Evolutionary conservation across 2,113 vertebrate species (phyloP).

Genomic region (Neotoma lepida): DNA sequence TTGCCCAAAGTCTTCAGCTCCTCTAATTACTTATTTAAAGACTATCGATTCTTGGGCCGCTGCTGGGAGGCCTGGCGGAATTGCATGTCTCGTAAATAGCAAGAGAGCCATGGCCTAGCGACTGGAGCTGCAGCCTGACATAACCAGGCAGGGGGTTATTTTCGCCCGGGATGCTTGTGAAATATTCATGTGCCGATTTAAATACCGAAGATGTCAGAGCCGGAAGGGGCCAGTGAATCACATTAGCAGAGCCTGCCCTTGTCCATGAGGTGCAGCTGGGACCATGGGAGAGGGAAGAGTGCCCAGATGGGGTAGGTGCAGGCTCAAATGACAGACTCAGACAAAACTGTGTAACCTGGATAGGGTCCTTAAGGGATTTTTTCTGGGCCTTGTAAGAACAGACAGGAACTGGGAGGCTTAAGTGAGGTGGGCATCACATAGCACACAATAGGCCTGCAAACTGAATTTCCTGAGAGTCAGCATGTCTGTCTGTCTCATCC

Average conservation of each 20-base stretch:
- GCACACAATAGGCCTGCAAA: neutral
- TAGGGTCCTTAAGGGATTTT: neutral
- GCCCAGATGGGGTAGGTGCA: neutral
- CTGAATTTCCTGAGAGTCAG: constrained; percentile 22
- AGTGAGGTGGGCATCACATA: neutral
- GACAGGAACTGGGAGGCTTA: neutral
- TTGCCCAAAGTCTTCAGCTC: constrained; percentile 77
- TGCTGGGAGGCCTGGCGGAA: constrained; percentile 76
- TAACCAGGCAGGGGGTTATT: constrained; percentile 82
- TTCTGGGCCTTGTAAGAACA: neutral
- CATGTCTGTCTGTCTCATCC: neutral
- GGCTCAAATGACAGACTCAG: neutral
- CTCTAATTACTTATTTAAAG: constrained; percentile 87
- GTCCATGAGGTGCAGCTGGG: neutral
- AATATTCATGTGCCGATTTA: constrained; percentile 84
- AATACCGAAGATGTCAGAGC: constrained; percentile 76
- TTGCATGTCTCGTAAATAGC: constrained; percentile 75
- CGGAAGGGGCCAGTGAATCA: constrained; percentile 61
- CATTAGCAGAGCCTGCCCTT: neutral
- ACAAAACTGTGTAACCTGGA: neutral
- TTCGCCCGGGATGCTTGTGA: constrained; percentile 77
- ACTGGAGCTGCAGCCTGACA: constrained; percentile 71
- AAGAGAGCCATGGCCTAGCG: constrained; percentile 60
- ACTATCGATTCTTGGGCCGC: constrained; percentile 81
- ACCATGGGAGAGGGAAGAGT: too few species aligned